phyloP scores from a whole-genome alignment of 2,113 vertebrate species.

The Triplophysa siluroides region DNA sequence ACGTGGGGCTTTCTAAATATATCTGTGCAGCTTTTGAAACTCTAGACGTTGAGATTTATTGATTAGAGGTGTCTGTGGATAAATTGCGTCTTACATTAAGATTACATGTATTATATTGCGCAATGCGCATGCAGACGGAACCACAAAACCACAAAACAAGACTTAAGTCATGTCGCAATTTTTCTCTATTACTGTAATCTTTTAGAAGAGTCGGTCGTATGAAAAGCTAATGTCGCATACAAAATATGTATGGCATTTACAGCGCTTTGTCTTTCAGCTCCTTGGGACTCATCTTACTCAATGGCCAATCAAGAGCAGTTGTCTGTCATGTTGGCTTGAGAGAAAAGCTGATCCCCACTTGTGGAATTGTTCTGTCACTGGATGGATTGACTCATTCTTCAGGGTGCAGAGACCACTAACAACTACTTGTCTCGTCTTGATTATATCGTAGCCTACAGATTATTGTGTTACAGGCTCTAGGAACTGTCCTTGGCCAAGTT shows the following conservation, averaged over 20 bases:
- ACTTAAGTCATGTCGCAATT: constrained; percentile 4
- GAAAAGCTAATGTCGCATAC: constrained; percentile 11
- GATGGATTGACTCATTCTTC: constrained; percentile 59
- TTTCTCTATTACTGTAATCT: constrained; percentile 19
- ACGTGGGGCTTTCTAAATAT: constrained; percentile 27
- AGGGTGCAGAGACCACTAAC: constrained; percentile 50
- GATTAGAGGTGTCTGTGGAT: constrained; percentile 22
- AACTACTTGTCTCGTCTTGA: constrained; percentile 58
- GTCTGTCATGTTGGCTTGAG: constrained; percentile 43
- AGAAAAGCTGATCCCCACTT: constrained; percentile 47
- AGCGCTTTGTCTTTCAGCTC: constrained; percentile 36
- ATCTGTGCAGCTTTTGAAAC: constrained; percentile 6
- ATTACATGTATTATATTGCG: not conserved
- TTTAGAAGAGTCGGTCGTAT: constrained; percentile 20
- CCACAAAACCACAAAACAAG: constrained; percentile 10
- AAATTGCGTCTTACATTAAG: not conserved
- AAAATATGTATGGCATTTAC: constrained; percentile 34
- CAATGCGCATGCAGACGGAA: not conserved
- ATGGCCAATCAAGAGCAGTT: constrained; percentile 45
- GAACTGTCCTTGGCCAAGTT: constrained; percentile 56
- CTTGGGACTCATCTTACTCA: constrained; percentile 31
- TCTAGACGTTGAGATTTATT: constrained; percentile 17
- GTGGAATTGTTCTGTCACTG: constrained; percentile 59
- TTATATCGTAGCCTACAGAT: constrained; percentile 58
- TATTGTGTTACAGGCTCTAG: constrained; percentile 55